Conservation (phyloP, 2,797 vertebrate species). For the Enteromius trimaculatus region DNA sequence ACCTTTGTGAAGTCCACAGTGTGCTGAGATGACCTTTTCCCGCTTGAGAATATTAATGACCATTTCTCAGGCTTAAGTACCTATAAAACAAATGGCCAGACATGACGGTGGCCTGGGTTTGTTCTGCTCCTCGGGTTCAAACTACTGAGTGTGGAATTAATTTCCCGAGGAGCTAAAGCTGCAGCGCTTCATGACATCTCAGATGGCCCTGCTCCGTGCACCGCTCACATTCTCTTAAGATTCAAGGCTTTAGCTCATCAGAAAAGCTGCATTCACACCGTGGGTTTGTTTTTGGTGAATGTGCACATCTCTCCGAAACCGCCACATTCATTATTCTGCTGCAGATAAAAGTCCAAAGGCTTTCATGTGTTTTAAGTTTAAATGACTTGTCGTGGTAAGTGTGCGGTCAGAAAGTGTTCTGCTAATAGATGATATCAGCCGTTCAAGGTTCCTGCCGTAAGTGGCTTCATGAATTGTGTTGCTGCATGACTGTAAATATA, state of each 20-base stretch:
- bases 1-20: conserved; percentile 21
- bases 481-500: neutral
- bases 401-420: neutral
- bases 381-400: neutral
- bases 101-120: conserved; percentile 48
- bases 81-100: conserved; percentile 29
- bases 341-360: neutral
- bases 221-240: conserved; percentile 35
- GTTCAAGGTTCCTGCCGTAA: conserved; percentile 17
- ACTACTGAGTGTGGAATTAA: conserved; percentile 33
- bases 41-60: conserved; percentile 19
- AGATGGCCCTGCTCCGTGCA: conserved; percentile 3
- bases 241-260: conserved; percentile 36
- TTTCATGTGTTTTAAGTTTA: neutral
- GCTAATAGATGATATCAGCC: neutral
- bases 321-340: neutral
- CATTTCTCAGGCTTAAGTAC: conserved; percentile 6
- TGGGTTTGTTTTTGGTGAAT: conserved; percentile 9
- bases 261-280: neutral
- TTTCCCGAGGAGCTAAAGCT: conserved; percentile 41
- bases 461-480: neutral
- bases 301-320: neutral
- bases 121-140: conserved; percentile 54
- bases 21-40: neutral
- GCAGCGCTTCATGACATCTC: conserved; percentile 6